Base-by-base conservation (phyloP, 2,113 vertebrate genomes). In the Chionodraco myersi region DNA sequence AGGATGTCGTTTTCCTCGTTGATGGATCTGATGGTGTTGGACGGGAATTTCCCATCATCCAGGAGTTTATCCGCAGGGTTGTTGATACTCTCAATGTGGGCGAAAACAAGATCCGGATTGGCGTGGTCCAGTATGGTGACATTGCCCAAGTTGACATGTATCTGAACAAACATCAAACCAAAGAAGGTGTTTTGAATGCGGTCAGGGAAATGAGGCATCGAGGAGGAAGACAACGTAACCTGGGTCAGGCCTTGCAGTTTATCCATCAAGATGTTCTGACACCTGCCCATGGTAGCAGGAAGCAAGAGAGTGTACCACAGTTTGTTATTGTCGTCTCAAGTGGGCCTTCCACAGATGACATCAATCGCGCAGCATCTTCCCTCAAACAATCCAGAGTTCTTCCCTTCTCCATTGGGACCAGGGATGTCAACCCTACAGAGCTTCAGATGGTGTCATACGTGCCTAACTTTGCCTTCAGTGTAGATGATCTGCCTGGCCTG, bases 1-100 rank as follows among this genome's bases (percentile, higher is more conserved):
- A 97, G 80, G 98, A 99, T 12, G 81, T 99, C 34, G 92, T 99
- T 75, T 99, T 99, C 88, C 93, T 99, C 48, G 92, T 99, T 0
- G 98, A 99, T 53, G 97, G 98, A 77, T 99, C 98, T 0, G 96
- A 96, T 14, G 93, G 90, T 0, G 95, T 96, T 87, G 94, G 96
- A 82, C 92, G 86, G 1, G 95, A 96, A 58, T 99, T 98, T 77
- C 84, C 95, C 18, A 91, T 96, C 51, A 84, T 99, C 83, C 95
- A 95, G 79, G 93, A 94, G 0, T 99, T 99, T 76, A 86, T 99
- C 49, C 92, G 95, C 71, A 94, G 89, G 30, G 83, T 98, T 2
- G 96, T 98, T 2, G 96, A 97, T 66, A 95, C 84, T 75, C 94
- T 99, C 57, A 96, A 96, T 1, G 93, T 99, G 1, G 97, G 96